Conservation (phyloP, 2,797 vertebrate genomes). For the Anguilla pacifica region DNA sequence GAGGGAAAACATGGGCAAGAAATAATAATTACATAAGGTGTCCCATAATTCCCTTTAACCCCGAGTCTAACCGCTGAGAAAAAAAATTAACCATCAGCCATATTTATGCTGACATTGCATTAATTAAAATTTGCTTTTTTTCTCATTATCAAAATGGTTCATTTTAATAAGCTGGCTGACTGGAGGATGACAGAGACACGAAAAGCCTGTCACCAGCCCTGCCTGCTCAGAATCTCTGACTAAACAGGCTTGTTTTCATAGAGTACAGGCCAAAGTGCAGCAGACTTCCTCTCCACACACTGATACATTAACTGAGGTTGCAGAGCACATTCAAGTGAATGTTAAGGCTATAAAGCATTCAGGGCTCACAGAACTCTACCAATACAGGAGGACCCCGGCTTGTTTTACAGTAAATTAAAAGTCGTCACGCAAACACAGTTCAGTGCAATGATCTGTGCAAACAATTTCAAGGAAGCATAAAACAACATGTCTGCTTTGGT, state of each 20-base stretch:
- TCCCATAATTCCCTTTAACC: neutral
- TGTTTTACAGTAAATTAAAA: conserved; percentile 33
- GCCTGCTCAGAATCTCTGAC: neutral
- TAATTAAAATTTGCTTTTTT: neutral
- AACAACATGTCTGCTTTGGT: conserved; percentile 34
- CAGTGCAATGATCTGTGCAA: conserved; percentile 29
- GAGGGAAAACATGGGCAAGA: conserved; percentile 41
- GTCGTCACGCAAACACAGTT: conserved; percentile 37
- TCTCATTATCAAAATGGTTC: neutral
- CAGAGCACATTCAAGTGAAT: neutral
- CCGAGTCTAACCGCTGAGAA: neutral
- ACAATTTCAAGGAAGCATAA: neutral
- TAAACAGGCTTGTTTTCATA: conserved; percentile 49
- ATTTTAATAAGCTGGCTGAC: conserved; percentile 1
- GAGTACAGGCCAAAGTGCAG: conserved; percentile 61
- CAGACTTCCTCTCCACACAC: conserved; percentile 59
- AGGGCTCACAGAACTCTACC: conserved; percentile 34
- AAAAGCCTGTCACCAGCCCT: neutral
- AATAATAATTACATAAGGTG: neutral
- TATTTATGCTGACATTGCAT: conserved; percentile 24
- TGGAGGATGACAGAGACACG: neutral
- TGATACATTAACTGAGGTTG: conserved; percentile 39
- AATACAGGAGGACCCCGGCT: conserved; percentile 25
- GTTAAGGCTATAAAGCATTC: neutral
- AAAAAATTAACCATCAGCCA: conserved; percentile 26